Evolutionary conservation across 2,797 vertebrate genomes (phyloP), one percentile per base, ranked within the genome.

Genomic region (Poeciliopsis paucimaculata): DNA sequence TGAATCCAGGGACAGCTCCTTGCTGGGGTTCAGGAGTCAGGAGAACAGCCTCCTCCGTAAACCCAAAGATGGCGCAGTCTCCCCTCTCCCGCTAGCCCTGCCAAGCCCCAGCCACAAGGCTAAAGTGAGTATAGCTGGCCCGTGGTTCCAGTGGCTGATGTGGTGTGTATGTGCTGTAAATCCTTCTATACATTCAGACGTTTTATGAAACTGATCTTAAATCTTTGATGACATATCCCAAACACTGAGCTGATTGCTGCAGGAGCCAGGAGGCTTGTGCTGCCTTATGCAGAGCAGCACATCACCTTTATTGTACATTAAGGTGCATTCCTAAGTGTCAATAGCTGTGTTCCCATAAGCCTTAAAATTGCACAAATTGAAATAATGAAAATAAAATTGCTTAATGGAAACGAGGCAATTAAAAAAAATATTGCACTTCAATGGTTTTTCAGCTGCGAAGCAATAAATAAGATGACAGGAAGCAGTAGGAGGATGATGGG

Each of bases 111-210:
- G 79, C 85, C 83, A 76, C 15, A 93, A 93, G 91, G 90, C 85
- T 80, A 95, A 93, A 93, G 94, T 95, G 91, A 95, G 94, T 95
- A 94, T 83, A 72, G 86, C 78, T 83, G 88, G 83, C 77, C n/a
- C 46, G 81, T 9, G 77, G 79, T 76, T 77, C 86, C 77, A 78
- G 72, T 77, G 79, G 86, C 41, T 86, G 83, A 91, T 91, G 79
- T 86, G 28, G 79, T 86, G 26, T 84, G 60, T 88, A 83, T 90
- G 91, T 91, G 84, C 82, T 76, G 0, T 51, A 78, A 77, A 64
- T 73, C 72, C 34, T 66, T 34, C 28, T 13, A 1, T 46, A 64
- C 57, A 57, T n/a, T 34, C 28, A 46, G 57, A 23, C 3, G 12
- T 20, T 46, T 31, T 23, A 39, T 73, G 20, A 39, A 53, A 36